Percentiles rank a stretch among this genome's conserved stretches.
phyloP scores from a whole-genome alignment of 2,888 invertebrate species.

The Busseola fusca region DNA sequence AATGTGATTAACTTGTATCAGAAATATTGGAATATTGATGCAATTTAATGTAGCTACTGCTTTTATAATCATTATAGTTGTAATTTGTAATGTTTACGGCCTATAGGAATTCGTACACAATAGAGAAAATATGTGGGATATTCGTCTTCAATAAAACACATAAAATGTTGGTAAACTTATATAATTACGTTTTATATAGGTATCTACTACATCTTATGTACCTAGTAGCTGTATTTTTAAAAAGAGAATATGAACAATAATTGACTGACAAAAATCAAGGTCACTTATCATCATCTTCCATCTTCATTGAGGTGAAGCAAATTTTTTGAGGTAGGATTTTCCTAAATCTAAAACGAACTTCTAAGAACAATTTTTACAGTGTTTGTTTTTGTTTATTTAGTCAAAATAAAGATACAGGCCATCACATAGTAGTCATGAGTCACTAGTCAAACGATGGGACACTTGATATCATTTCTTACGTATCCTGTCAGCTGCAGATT shows the following conservation, averaged over 20 bases:
- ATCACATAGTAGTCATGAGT: too few relatives aligned
- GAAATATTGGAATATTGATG: constrained; percentile 17
- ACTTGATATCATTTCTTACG: too few relatives aligned
- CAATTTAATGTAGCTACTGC: background rate
- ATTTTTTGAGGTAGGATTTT: background rate
- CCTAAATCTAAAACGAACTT: background rate
- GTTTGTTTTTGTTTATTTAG: too few relatives aligned
- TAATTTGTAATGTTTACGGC: background rate
- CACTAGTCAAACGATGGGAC: too few relatives aligned
- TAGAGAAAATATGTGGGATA: background rate
- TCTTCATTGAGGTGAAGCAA: background rate
- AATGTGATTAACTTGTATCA: constrained; percentile 18
- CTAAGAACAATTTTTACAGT: too few relatives aligned
- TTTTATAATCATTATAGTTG: background rate
- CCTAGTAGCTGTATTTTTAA: background rate
- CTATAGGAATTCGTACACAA: background rate
- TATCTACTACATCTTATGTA: background rate
- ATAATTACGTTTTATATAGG: background rate
- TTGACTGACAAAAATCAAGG: background rate
- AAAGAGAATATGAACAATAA: background rate
- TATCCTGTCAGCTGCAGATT: background rate
- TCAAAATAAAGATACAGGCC: too few relatives aligned
- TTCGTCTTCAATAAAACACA: background rate
- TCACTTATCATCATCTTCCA: background rate
- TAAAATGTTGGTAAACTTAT: background rate